Percentiles rank a stretch among this genome's conserved stretches.
phyloP scores from a whole-genome alignment of 2,797 vertebrate genomes.

The Graptemys geographica region DNA sequence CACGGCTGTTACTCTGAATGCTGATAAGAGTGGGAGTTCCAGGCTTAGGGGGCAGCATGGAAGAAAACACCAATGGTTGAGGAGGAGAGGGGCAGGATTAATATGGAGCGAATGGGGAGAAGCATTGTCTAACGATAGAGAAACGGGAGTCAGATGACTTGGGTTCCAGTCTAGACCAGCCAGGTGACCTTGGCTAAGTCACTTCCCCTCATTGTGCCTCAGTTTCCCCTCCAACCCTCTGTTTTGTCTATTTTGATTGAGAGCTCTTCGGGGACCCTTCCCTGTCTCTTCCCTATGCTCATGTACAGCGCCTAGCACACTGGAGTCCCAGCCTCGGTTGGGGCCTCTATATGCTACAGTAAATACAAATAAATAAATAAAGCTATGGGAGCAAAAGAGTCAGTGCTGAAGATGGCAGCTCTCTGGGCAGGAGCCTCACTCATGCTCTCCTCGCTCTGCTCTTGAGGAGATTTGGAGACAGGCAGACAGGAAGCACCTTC shows the following conservation, averaged over 20 bases:
- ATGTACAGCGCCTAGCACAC: background rate
- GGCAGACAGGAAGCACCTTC: background rate
- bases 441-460: background rate
- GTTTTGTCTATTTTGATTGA: accelerated
- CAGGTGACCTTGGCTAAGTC: background rate
- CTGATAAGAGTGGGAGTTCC: too few relatives aligned
- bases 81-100: background rate
- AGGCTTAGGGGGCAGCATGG: too few relatives aligned
- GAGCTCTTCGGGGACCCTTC: accelerated
- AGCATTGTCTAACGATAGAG: background rate
- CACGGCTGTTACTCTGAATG: too few relatives aligned
- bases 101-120: accelerated
- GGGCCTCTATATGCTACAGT: background rate
- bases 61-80: accelerated
- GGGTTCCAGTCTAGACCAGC: background rate
- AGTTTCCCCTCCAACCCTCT: background rate
- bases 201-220: accelerated
- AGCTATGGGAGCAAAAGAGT: accelerated
- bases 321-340: background rate
- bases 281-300: background rate
- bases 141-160: too few relatives aligned
- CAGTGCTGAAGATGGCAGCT: background rate
- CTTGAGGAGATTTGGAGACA: background rate
- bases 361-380: background rate
- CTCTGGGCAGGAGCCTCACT: background rate